Evolutionary conservation across 2,888 invertebrate genomes (phyloP).

Genomic region (Branchipolynoe longqiensis): DNA sequence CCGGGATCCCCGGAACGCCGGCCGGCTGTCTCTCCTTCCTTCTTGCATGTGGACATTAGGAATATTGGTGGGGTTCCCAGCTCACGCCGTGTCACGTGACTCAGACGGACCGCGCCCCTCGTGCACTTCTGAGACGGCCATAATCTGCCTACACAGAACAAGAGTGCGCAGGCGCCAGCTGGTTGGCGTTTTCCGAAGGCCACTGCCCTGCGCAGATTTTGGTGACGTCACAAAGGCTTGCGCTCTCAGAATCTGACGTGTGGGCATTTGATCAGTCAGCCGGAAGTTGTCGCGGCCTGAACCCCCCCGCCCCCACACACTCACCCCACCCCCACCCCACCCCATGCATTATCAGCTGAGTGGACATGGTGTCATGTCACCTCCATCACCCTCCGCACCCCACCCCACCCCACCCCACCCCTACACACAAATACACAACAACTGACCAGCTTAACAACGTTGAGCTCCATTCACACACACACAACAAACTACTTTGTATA

Average conservation of each 20-base stretch:
- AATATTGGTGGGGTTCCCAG: slow-evolving; percentile 13
- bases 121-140: slow-evolving; percentile 19
- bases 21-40: background rate
- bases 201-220: slow-evolving; percentile 30
- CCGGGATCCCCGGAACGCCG: background rate
- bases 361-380: background rate
- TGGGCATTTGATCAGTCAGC: slow-evolving; percentile 37
- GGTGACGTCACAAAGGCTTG: slow-evolving; percentile 49
- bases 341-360: background rate
- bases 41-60: slow-evolving; percentile 50
- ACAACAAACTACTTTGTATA: background rate
- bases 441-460: background rate
- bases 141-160: slow-evolving; percentile 56
- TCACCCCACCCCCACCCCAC: no score
- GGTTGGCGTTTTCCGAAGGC: background rate
- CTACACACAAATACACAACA: background rate
- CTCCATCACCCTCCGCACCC: background rate
- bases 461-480: background rate
- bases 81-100: background rate
- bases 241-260: background rate
- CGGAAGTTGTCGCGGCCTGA: no score
- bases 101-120: slow-evolving; percentile 21
- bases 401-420: no score
- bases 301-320: no score
- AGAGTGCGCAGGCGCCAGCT: slow-evolving; percentile 30